These are phyloP conservation scores for Cepaea nemoralis DNA, from an alignment of 1,140 invertebrate species.

Conservation along the genomic window DNA sequence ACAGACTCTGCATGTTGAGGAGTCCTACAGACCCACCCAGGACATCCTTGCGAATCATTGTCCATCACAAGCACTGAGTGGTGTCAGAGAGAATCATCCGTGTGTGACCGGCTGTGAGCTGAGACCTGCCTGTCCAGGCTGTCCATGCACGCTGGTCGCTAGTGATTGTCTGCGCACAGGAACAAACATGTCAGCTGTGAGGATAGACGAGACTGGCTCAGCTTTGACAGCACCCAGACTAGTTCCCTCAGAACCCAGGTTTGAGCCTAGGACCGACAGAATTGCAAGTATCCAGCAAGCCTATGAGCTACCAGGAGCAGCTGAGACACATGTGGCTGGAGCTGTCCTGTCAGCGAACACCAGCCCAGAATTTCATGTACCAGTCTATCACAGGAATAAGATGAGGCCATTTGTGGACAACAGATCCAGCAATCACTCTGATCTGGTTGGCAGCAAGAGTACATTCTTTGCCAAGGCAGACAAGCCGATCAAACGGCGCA, in stretches of 20 bases:
- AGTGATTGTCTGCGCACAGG: too few species aligned
- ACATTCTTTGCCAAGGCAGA: too few species aligned
- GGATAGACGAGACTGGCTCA: too few species aligned
- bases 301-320: too few species aligned
- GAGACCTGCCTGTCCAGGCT: too few species aligned
- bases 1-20: not conserved
- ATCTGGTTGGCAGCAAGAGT: not conserved
- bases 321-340: not conserved
- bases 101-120: too few species aligned
- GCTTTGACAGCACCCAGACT: too few species aligned
- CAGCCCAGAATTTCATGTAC: slow-evolving; percentile 28
- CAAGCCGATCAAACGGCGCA: not conserved
- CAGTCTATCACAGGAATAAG: slow-evolving; percentile 4
- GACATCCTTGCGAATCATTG: too few species aligned
- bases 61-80: too few species aligned
- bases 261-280: not conserved
- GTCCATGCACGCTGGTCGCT: too few species aligned
- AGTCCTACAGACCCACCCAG: not conserved
- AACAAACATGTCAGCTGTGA: too few species aligned
- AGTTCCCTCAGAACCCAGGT: not conserved
- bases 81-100: too few species aligned
- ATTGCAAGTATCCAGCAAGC: not conserved
- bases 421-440: not conserved
- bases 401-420: not conserved
- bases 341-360: not conserved